Base-by-base conservation (phyloP, 2,113 vertebrate genomes). In the Psophia crepitans region DNA sequence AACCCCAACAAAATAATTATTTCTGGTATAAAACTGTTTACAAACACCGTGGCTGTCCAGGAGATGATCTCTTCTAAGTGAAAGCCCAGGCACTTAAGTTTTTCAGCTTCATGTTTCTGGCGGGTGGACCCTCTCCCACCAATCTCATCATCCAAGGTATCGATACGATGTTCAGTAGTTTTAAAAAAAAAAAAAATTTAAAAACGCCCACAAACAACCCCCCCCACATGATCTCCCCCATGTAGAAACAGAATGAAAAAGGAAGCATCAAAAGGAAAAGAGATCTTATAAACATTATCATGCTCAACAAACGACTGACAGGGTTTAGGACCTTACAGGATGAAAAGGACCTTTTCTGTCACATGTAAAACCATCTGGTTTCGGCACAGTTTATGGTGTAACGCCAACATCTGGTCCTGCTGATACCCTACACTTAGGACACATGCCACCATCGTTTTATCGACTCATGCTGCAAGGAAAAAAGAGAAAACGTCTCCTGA, bases 11-110 rank as follows among this genome's bases (percentile, higher is more conserved):
- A 75, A 83, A 32, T 73, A 28, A 41, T 80, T 66, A 84, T 61
- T 93, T 60, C 54, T 84, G 30, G 22, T 91, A 94, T n/a, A 94
- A 93, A 95, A 95, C 70, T 48, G n/a, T 44, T 75, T 14, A 83
- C 11, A 6, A 94, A 94, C 28, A 46, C 4, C 14, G 41, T 27
- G 19, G 73, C 17, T 71, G 10, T 68, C 44, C 30, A 86, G 63
- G 14, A 76, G 51, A 77, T 14, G 51, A 70, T 57, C 9, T 78
- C 86, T 48, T 44, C 1, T 12, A 76, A 76, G 43, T 5, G 16
- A 51, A 46, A 94, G 44, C 46, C 15, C 73, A 90, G 63, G 76
- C 94, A 93, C 70, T 70, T 87, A 8, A 48, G 54, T 75, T 74
- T 89, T 81, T 93, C 78, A 74, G 60, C 46, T 88, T 88, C 78